These are phyloP conservation scores for Masticophis lateralis DNA, from an alignment of 2,797 vertebrate species.

Conservation along the genomic window DNA sequence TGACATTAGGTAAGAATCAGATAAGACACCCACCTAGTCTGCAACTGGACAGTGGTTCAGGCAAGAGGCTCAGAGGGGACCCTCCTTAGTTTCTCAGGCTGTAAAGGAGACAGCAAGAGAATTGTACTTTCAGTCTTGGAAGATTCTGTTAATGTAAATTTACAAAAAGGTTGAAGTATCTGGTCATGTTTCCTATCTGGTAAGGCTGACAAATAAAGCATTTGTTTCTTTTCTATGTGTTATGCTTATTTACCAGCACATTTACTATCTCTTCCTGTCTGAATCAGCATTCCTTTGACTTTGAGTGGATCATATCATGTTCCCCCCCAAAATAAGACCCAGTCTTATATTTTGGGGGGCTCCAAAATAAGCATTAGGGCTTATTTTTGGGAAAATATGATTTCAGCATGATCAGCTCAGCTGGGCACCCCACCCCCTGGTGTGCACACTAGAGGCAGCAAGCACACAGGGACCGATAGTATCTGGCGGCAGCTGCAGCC, in stretches of 20 bases:
- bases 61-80: background rate
- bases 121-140: background rate
- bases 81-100: background rate
- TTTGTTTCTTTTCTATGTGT: background rate
- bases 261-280: background rate
- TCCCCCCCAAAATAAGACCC: fast-evolving
- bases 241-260: background rate
- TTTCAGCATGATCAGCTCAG: background rate
- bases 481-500: background rate
- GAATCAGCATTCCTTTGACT: background rate
- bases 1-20: background rate
- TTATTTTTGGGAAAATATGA: background rate
- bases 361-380: background rate
- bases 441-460: background rate
- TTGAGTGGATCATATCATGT: background rate
- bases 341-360: fast-evolving
- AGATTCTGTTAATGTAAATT: background rate
- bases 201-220: background rate
- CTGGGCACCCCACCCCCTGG: fast-evolving
- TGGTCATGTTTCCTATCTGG: background rate
- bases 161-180: background rate
- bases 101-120: background rate
- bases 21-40: background rate
- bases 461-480: fast-evolving
- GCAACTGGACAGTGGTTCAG: background rate